Evolutionary conservation across 2,888 invertebrate species (phyloP).

Genomic region (Aphidius colemani): DNA sequence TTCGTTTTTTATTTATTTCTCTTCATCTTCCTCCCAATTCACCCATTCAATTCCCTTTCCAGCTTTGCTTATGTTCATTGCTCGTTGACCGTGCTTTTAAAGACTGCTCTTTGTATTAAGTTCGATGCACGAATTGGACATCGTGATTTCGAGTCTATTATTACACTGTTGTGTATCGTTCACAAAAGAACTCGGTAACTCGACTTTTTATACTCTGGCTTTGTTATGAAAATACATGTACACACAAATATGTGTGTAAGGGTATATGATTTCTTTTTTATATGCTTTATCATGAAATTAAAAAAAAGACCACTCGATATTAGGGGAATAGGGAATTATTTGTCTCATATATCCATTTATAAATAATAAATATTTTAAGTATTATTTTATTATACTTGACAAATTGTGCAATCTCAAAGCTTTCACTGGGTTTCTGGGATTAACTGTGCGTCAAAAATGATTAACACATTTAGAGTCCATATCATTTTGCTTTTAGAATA

Average conservation of each 20-base stretch:
- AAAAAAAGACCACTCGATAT: too few species aligned
- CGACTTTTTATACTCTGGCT: background rate
- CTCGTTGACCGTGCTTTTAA: background rate
- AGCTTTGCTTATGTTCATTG: background rate
- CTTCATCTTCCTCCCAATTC: background rate
- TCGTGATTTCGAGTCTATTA: conserved; percentile 17
- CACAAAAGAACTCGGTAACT: conserved; percentile 29
- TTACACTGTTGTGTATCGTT: conserved; percentile 28
- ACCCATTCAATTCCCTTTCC: too few species aligned
- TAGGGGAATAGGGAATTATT: too few species aligned
- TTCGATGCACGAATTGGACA: conserved; percentile 21
- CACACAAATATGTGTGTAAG: too few species aligned
- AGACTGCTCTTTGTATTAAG: conserved; percentile 15
- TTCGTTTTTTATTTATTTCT: conserved; percentile 34
- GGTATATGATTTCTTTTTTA: too few species aligned
- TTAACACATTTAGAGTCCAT: background rate
- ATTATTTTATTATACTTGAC: background rate
- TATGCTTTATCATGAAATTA: too few species aligned
- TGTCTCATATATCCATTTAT: too few species aligned
- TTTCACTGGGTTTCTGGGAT: background rate
- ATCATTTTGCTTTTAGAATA: conserved; percentile 12
- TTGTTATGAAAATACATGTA: too few species aligned
- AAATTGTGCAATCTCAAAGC: conserved; percentile 17
- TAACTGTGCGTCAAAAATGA: conserved; percentile 1
- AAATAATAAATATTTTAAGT: too few species aligned